These are phyloP conservation scores for Amiota mariae DNA, from an alignment of 2,888 invertebrate genomes.

Conservation along the genomic window DNA sequence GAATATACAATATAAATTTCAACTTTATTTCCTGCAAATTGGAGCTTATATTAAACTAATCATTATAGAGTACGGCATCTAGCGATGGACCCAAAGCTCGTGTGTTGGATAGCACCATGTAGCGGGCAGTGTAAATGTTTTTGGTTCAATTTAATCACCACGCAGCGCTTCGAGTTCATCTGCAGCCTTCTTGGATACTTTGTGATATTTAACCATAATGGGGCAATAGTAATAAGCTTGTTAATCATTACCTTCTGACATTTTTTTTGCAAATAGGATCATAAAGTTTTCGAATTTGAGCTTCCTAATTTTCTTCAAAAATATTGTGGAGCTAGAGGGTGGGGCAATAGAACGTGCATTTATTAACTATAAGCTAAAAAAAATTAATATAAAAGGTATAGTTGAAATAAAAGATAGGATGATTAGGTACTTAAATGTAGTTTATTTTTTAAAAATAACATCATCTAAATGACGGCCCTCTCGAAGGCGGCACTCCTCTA, in stretches of 20 bases:
- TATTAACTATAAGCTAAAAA: no score
- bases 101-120: neutral
- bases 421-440: no score
- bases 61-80: neutral
- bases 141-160: constrained; percentile 60
- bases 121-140: neutral
- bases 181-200: constrained; percentile 79
- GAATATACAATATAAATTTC: constrained; percentile 47
- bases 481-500: no score
- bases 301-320: constrained; percentile 81
- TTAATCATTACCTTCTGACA: constrained; percentile 85
- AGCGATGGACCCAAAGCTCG: constrained; percentile 22
- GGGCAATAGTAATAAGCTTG: constrained; percentile 88
- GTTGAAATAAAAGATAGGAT: no score
- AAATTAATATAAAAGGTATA: no score
- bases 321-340: constrained; percentile 81
- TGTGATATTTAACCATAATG: constrained; percentile 80
- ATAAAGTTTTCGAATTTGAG: constrained; percentile 77
- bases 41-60: constrained; percentile 51
- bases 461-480: no score
- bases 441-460: no score
- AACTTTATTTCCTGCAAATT: constrained; percentile 52
- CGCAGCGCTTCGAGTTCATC: constrained; percentile 75
- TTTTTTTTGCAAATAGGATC: constrained; percentile 78
- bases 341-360: no score